Base-by-base conservation (phyloP, 2,113 vertebrate species). In the Rostratula benghalensis region DNA sequence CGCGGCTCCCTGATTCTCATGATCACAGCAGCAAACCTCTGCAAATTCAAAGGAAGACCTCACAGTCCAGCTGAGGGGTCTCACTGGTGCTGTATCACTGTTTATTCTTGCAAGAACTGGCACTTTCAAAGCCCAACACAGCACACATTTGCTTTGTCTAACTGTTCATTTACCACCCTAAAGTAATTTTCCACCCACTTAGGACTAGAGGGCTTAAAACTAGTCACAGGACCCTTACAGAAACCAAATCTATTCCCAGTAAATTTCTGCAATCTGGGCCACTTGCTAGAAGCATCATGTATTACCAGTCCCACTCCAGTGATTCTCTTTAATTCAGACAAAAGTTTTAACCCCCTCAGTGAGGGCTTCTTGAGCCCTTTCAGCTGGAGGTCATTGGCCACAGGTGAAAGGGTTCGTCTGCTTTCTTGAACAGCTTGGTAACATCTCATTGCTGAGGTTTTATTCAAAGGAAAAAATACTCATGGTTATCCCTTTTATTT, bases 11-110 rank as follows among this genome's bases (percentile, higher is more conserved):
- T 98, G 96, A 99, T 99, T 93, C 99, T 98, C 99, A 99, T 99
- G 90, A 99, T 99, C 54, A 99, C 99, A 4, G 99, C 99, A 16
- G 99, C 98, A 96, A 99, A 99, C 73, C 99, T 99, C 99, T 99
- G 81, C 4, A 89, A 95, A 94, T 87, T 33, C 60, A 69, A 83
- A 94, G 45, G n/a, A 71, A 33, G 35, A 53, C 3, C 10, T 76
- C n/a, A 15, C 48, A 81, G 61, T 60, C 39, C 46, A 48, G 51
- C 48, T 9, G n/a, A 27, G 45, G 20, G 43, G 83, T 78, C 79
- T 16, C 23, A 7, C 35, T 28, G 17, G 37, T 37, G 23, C 25
- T 8, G 1, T n/a, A 13, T 22, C 41, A 37, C 71, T 74, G 9
- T 64, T 64, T 9, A 53, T 65, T n/a, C 48, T 83, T 81, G 10